Evolutionary conservation across 2,888 invertebrate species (phyloP).

Genomic region (Drosophila planitibia): DNA sequence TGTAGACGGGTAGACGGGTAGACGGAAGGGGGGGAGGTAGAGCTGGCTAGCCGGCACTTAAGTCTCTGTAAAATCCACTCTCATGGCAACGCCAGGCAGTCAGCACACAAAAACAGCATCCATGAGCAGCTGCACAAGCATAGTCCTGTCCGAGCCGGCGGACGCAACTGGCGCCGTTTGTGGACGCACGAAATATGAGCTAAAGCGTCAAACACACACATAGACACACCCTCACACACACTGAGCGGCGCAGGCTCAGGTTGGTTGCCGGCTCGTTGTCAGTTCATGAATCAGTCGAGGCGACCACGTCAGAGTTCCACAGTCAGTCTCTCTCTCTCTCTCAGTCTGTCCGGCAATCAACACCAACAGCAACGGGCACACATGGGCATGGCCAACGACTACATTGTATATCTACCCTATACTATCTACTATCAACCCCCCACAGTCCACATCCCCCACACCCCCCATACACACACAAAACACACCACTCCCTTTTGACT

Average conservation of each 20-base stretch:
- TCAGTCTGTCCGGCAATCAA: conserved; percentile 57
- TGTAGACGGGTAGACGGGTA: background rate
- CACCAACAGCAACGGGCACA: conserved; percentile 38
- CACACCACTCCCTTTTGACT: background rate
- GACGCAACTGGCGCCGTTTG: conserved; percentile 54
- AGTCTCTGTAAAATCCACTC: conserved; percentile 80
- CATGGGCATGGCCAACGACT: conserved; percentile 5
- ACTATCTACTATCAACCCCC: background rate
- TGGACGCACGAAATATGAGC: conserved; percentile 77
- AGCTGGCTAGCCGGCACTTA: conserved; percentile 61
- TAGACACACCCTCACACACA: conserved; percentile 5
- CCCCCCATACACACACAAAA: background rate
- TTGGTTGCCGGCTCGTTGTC: conserved; percentile 68
- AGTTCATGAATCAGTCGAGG: conserved; percentile 74
- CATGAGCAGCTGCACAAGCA: conserved; percentile 60
- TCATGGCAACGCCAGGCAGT: conserved; percentile 64
- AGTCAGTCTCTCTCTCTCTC: conserved; percentile 23
- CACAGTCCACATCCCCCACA: background rate
- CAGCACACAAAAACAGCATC: conserved; percentile 63
- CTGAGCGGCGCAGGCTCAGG: conserved; percentile 60
- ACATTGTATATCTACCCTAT: conserved; percentile 3
- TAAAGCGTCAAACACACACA: conserved; percentile 43
- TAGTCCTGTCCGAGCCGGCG: conserved; percentile 9
- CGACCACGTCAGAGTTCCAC: conserved; percentile 43
- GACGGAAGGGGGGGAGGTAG: background rate